Percentiles rank a stretch among this genome's conserved stretches.
Conservation (phyloP, 2,113 vertebrate genomes). For the Melanocharis versteri region DNA sequence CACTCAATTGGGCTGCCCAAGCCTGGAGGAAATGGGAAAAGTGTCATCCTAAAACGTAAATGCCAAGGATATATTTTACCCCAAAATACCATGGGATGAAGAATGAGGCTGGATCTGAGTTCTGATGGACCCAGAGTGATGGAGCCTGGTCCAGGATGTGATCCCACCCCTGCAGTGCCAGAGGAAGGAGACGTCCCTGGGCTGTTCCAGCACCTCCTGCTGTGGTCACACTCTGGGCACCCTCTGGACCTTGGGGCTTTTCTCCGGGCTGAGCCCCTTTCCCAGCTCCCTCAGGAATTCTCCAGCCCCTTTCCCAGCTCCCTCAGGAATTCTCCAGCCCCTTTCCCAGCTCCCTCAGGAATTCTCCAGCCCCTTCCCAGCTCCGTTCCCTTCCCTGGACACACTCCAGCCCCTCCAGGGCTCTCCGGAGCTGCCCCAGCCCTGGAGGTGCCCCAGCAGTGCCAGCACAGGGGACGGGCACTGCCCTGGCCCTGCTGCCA, state of each 20-base stretch:
- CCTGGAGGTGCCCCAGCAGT: not conserved
- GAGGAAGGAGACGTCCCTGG: not conserved
- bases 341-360: not conserved
- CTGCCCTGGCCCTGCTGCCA: not conserved
- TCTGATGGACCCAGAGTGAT: not conserved
- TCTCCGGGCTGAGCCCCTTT: too few species aligned
- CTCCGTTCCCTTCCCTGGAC: not conserved
- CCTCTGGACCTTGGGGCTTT: not conserved
- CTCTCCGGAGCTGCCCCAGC: not conserved
- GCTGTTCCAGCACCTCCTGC: not conserved
- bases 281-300: not conserved
- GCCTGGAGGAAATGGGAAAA: not conserved
- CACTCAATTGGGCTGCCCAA: not conserved
- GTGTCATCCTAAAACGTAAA: accelerated
- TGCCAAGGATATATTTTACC: not conserved
- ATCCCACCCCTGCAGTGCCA: not conserved
- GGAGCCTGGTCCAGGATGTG: accelerated
- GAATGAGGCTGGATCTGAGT: not conserved
- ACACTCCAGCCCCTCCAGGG: not conserved
- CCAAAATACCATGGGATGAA: accelerated
- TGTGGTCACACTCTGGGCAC: not conserved
- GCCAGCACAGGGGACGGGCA: not conserved
- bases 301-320: not conserved
- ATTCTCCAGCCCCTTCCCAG: not conserved
- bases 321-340: not conserved